A percentile compares a stretch with the other conserved stretches of the same genome.
These are phyloP conservation scores for Lasioglossum marginatum DNA, from an alignment of 2,888 invertebrate genomes.

Conservation along the genomic window DNA sequence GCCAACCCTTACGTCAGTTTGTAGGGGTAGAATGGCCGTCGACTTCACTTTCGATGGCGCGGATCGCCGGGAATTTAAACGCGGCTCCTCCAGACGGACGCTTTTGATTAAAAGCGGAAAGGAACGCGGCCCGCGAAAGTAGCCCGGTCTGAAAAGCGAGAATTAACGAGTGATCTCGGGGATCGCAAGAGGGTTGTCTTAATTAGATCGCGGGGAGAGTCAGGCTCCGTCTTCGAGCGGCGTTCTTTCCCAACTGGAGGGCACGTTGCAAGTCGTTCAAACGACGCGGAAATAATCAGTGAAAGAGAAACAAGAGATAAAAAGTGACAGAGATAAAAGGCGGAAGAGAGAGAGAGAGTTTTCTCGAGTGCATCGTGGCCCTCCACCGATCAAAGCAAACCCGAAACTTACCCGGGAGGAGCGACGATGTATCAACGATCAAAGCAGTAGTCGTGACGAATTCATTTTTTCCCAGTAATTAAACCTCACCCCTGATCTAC, in stretches of 20 bases:
- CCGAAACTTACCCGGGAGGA: constrained; percentile 41
- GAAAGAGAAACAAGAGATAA: neutral
- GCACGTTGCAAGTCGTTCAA: constrained; percentile 41
- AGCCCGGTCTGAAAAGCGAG: constrained; percentile 39
- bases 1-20: neutral
- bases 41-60: neutral
- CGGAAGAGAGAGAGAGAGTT: neutral
- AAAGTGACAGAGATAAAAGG: neutral
- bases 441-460: constrained; percentile 38
- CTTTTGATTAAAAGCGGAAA: constrained; percentile 10
- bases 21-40: neutral
- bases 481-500: neutral
- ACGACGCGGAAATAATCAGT: constrained; percentile 47
- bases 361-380: constrained; percentile 37
- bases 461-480: constrained; percentile 41
- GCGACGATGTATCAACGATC: constrained; percentile 57
- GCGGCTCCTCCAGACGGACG: neutral
- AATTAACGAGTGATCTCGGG: constrained; percentile 60
- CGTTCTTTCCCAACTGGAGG: constrained; percentile 40
- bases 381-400: constrained; percentile 46
- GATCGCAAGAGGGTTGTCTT: constrained; percentile 53
- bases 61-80: neutral
- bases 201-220: constrained; percentile 49
- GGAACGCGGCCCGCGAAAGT: constrained; percentile 18
- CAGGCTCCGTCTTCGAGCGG: constrained; percentile 17